Percentiles rank a stretch among this genome's conserved stretches.
These are phyloP conservation scores for Diloba caeruleocephala DNA, from an alignment of 2,888 invertebrate genomes.

Conservation along the genomic window DNA sequence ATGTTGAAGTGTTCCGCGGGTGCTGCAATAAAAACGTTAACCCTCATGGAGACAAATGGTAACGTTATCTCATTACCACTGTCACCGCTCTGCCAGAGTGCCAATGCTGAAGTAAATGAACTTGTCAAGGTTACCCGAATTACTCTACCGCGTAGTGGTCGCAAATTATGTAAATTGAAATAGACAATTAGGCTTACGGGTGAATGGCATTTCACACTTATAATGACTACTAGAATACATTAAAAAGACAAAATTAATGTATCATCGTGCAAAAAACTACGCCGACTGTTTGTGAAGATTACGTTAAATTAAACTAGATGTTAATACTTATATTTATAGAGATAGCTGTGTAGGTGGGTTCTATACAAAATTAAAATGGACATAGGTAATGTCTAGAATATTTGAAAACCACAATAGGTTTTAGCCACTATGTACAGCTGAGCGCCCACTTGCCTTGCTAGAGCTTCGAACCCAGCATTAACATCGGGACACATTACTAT, in stretches of 20 bases:
- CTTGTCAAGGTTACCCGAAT: slow-evolving; percentile 72
- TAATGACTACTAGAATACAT: slow-evolving; percentile 7
- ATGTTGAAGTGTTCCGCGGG: slow-evolving; percentile 23
- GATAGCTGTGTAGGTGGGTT: too few relatives aligned
- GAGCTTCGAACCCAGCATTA: too few relatives aligned
- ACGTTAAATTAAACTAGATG: too few relatives aligned
- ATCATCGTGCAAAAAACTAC: slow-evolving; percentile 1
- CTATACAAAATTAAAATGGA: too few relatives aligned
- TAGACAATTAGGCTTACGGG: slow-evolving; percentile 68
- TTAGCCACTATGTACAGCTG: too few relatives aligned
- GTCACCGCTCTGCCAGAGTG: slow-evolving; percentile 39
- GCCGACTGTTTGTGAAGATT: background rate
- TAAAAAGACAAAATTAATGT: slow-evolving; percentile 31
- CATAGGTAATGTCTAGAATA: too few relatives aligned
- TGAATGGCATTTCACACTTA: slow-evolving; percentile 53
- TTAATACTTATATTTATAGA: too few relatives aligned
- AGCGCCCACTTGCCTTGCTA: too few relatives aligned
- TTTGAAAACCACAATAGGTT: too few relatives aligned
- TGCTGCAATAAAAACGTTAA: slow-evolving; percentile 47
- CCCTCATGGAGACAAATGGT: slow-evolving; percentile 52
- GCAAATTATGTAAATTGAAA: slow-evolving; percentile 69
- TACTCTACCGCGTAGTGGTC: slow-evolving; percentile 61
- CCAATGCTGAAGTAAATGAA: slow-evolving; percentile 65
- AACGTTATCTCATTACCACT: slow-evolving; percentile 59
- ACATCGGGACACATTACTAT: too few relatives aligned